Conservation (phyloP, 2,797 vertebrate genomes). For the Bradypodion ventrale region DNA sequence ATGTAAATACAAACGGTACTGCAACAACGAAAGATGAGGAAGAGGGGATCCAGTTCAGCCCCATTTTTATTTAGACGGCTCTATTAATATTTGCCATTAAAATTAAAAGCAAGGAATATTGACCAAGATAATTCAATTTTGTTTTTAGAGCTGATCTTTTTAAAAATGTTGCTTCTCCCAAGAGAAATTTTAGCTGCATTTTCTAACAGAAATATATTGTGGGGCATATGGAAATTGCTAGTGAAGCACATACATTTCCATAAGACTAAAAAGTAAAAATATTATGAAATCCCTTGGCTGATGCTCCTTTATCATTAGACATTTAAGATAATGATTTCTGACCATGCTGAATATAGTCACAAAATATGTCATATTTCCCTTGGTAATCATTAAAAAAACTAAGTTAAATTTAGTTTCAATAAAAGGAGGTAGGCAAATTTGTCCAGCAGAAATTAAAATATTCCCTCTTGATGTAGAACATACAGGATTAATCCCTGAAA, state of each 20-base stretch:
- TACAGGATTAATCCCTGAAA: conserved; percentile 17
- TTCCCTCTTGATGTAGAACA: neutral
- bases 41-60: conserved; percentile 59
- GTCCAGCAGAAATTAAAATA: conserved; percentile 21
- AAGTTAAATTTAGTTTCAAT: conserved; percentile 11
- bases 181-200: conserved; percentile 62
- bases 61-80: conserved; percentile 73
- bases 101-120: conserved; percentile 75
- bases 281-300: conserved; percentile 33
- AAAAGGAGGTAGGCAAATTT: conserved; percentile 12
- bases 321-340: conserved; percentile 51
- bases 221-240: conserved; percentile 59
- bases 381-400: conserved; percentile 20
- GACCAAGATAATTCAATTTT: conserved; percentile 75
- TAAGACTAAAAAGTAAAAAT: conserved; percentile 48
- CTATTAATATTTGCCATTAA: conserved; percentile 78
- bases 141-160: conserved; percentile 64
- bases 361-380: conserved; percentile 39
- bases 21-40: conserved; percentile 75
- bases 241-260: conserved; percentile 50
- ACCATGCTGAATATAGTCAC: conserved; percentile 34
- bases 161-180: conserved; percentile 60
- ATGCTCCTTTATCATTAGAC: conserved; percentile 35
- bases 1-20: conserved; percentile 83
- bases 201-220: conserved; percentile 55